Base-by-base conservation (phyloP, 1,140 invertebrate species). In the Liolophura sinensis region DNA sequence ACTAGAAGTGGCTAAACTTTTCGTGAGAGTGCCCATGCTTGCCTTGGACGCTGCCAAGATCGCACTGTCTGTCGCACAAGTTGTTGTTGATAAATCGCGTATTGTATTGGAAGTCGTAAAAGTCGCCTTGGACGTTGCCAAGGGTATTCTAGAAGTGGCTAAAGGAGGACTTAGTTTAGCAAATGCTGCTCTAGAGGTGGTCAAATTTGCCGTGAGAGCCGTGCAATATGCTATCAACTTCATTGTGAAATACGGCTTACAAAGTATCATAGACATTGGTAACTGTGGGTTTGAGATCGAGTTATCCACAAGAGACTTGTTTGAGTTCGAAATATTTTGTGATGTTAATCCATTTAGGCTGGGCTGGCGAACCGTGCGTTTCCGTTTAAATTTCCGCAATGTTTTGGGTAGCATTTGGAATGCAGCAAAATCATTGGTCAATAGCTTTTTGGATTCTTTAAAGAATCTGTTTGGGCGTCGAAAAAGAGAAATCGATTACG, bases 201-300 rank as follows among this genome's bases (percentile, higher is more conserved):
- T 69, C 3, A 69, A 69, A 57, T 16, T 31, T 18, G 59, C 51
- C 24, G 27, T 69, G 5, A 64, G 60, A 25, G 62, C 25, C 14
- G 67, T 48, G 9, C 40, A 57, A 22, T 31, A 64, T 1, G 62
- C 59, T 6, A 24, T 68, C n/a, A 31, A 59, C n/a, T 60, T 68
- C 51, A 50, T 69, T 46, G 60, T 65, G 16, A 55, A 60, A 24
- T 50, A 52, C 20, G 58, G 49, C 22, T 11, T 65, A 24, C n/a
- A 63, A n/a, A 52, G 16, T 59, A 31, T 68, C 12, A 65, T 69
- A 11, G 67, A 69, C 50, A 63, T 69, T 27, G 27, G 51, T 31
- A 64, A 69, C 24, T 69, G 67, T 65, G 67, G 67, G 1, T 69
- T 69, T 52, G 40, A 56, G 22, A 40, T 65, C 40, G 51, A 69